A percentile compares a stretch with the other conserved stretches of the same genome.
Conservation (phyloP, 2,113 vertebrate species). For the Gymnocephalus cernua region DNA sequence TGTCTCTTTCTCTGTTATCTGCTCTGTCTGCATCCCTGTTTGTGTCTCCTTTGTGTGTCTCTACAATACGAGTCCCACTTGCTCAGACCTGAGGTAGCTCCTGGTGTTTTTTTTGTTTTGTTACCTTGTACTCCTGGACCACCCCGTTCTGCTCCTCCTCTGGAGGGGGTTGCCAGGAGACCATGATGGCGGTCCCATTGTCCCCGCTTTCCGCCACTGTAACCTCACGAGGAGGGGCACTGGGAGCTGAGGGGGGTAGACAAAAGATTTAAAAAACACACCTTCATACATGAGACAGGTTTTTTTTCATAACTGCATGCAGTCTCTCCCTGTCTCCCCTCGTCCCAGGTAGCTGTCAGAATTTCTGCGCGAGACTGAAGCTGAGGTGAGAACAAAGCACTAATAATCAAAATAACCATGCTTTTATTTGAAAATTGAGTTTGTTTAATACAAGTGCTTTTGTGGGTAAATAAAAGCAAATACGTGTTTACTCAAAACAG, state of each 20-base stretch:
- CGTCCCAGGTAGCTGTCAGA: slow-evolving; percentile 40
- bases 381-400: slow-evolving; percentile 64
- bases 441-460: not conserved
- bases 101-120: not conserved
- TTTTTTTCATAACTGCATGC: slow-evolving; percentile 13
- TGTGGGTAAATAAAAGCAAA: slow-evolving; percentile 42
- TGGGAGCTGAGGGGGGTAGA: slow-evolving; percentile 86
- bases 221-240: slow-evolving; percentile 94
- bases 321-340: slow-evolving; percentile 8
- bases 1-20: slow-evolving; percentile 52
- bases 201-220: slow-evolving; percentile 94
- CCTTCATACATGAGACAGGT: slow-evolving; percentile 41
- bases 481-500: slow-evolving; percentile 47
- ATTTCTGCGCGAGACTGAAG: slow-evolving; percentile 39
- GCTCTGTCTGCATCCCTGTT: slow-evolving; percentile 44
- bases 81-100: slow-evolving; percentile 29
- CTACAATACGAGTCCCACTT: slow-evolving; percentile 25
- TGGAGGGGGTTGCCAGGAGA: slow-evolving; percentile 96
- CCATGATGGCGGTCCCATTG: slow-evolving; percentile 93
- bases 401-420: slow-evolving; percentile 36
- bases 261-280: slow-evolving; percentile 66
- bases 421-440: slow-evolving; percentile 44
- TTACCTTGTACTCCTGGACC: slow-evolving; percentile 98
- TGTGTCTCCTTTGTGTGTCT: slow-evolving; percentile 57
- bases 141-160: slow-evolving; percentile 95